A percentile compares a stretch with the other conserved stretches of the same genome.
phyloP scores from a whole-genome alignment of 2,888 invertebrate species.

The Ectobius pallidus region DNA sequence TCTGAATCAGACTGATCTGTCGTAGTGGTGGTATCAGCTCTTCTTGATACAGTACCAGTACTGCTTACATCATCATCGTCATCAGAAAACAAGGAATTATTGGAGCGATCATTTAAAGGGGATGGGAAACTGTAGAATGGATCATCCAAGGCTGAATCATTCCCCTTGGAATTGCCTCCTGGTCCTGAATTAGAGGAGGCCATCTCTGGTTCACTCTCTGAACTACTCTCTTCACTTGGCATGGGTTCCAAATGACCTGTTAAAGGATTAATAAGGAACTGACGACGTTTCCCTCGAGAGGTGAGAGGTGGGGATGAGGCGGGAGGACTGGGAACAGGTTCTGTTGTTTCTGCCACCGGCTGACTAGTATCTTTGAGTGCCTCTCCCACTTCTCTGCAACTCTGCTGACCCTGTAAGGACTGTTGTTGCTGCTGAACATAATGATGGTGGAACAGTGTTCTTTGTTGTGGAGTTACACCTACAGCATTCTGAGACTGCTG shows the following conservation, averaged over 20 bases:
- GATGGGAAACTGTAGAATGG: conserved; percentile 57
- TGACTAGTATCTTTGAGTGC: conserved; percentile 33
- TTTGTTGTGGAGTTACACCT: conserved; percentile 60
- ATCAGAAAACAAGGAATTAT: conserved; percentile 63
- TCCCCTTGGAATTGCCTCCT: conserved; percentile 52
- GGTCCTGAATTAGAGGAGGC: conserved; percentile 52
- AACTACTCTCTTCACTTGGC: conserved; percentile 67
- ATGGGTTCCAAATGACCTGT: conserved; percentile 84
- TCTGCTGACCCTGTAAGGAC: conserved; percentile 21
- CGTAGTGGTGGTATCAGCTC: conserved; percentile 56
- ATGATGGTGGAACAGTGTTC: conserved; percentile 51
- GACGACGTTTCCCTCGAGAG: conserved; percentile 66
- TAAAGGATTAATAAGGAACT: conserved; percentile 88
- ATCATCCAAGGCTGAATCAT: conserved; percentile 53
- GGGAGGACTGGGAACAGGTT: conserved; percentile 37
- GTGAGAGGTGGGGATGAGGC: conserved; percentile 47
- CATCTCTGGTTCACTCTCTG: conserved; percentile 63
- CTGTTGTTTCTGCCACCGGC: conserved; percentile 14
- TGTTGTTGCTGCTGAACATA: conserved; percentile 28
- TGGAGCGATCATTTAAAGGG: conserved; percentile 56
- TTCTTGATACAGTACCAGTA: conserved; percentile 52
- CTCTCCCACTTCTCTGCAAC: conserved; percentile 11
- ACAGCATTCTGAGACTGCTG: conserved; percentile 47
- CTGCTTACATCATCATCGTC: conserved; percentile 60
- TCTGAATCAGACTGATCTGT: conserved; percentile 64